Percentiles rank a stretch among this genome's conserved stretches.
Conservation (phyloP, 2,888 invertebrate genomes). For the Alsophila aescularia region DNA sequence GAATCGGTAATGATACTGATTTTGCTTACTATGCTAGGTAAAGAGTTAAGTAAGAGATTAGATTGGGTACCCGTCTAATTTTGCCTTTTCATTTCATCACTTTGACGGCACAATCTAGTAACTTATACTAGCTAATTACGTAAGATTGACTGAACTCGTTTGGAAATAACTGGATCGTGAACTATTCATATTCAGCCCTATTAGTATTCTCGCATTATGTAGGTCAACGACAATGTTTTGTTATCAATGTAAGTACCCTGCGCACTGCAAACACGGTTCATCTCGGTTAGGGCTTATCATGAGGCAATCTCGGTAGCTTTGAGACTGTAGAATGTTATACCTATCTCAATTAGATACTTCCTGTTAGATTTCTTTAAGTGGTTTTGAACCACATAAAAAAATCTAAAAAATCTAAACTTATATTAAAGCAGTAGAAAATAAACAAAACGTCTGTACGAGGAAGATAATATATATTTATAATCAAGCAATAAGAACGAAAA, state of each 20-base stretch:
- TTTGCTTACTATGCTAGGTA: no score
- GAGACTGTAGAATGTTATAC: conserved; percentile 36
- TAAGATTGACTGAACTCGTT: background rate
- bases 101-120: background rate
- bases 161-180: conserved; percentile 11
- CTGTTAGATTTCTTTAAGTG: no score
- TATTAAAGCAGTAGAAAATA: no score
- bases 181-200: conserved; percentile 5
- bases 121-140: background rate
- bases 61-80: no score
- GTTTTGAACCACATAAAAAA: conserved; percentile 23
- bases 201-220: conserved; percentile 35
- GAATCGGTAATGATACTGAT: no score
- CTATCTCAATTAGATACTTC: conserved; percentile 37
- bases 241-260: no score
- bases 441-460: no score
- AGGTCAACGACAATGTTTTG: conserved; percentile 45
- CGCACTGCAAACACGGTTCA: conserved; percentile 46
- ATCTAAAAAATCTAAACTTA: no score
- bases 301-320: conserved; percentile 46
- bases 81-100: background rate
- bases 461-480: no score
- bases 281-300: conserved; percentile 51
- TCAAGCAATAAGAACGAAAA: no score
- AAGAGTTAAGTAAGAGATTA: no score